phyloP scores from a whole-genome alignment of 2,113 vertebrate species.

The Bubo scandiacus region DNA sequence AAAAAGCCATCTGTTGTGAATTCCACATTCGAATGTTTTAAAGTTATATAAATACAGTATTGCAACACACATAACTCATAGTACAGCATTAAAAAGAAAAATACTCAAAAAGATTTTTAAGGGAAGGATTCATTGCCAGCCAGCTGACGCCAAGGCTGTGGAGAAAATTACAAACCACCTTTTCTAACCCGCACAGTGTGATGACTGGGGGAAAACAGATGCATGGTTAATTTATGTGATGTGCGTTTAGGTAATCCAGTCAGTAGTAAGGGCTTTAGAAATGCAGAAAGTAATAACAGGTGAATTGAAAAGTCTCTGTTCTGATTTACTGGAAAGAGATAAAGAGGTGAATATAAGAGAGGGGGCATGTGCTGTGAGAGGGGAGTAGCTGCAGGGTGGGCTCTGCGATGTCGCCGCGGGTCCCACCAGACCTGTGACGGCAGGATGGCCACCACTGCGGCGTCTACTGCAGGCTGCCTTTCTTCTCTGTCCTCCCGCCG shows the following conservation, averaged over 20 bases:
- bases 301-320: background rate
- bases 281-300: background rate
- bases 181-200: rapidly evolving
- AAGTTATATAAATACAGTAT: background rate
- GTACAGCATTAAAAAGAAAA: background rate
- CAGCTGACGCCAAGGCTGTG: background rate
- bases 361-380: background rate
- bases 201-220: background rate
- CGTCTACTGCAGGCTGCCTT: background rate
- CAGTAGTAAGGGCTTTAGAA: background rate
- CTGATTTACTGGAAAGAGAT: background rate
- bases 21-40: background rate
- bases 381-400: background rate
- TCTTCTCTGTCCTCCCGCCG: background rate
- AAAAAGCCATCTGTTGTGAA: background rate
- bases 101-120: background rate
- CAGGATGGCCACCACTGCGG: background rate
- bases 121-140: background rate
- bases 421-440: background rate
- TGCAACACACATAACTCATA: background rate
- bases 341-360: background rate
- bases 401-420: rapidly evolving
- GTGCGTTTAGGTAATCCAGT: background rate
- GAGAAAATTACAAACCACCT: background rate
- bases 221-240: background rate